Percentiles rank a stretch among this genome's conserved stretches.
Evolutionary conservation across 2,113 vertebrate genomes (phyloP).

Genomic region (Pedionomus torquatus): DNA sequence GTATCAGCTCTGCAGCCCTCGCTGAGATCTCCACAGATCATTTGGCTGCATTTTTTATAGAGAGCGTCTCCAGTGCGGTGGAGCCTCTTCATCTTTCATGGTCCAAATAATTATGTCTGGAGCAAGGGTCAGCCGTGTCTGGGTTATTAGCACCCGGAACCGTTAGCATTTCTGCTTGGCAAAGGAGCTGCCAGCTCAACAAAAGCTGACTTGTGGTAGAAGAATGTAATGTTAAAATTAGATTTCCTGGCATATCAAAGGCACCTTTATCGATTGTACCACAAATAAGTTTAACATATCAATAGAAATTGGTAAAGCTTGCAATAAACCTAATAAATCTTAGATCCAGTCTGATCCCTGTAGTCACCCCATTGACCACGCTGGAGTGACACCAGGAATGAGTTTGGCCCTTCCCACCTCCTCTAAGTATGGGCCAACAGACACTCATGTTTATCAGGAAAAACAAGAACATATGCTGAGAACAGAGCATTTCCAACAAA

Average conservation of each 20-base stretch:
- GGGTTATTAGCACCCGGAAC: neutral
- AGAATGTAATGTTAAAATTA: no score
- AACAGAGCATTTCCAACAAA: constrained; percentile 65
- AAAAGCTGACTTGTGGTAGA: no score
- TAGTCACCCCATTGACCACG: neutral
- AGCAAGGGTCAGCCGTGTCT: neutral
- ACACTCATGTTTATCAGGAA: constrained; percentile 60
- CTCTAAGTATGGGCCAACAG: constrained; percentile 51
- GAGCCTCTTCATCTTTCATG: neutral
- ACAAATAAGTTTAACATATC: neutral
- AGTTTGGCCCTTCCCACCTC: constrained; percentile 23
- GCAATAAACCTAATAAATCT: neutral
- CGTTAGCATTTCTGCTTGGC: neutral
- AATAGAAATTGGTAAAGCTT: neutral
- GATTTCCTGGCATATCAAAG: neutral
- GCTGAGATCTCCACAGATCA: neutral
- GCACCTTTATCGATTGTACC: neutral
- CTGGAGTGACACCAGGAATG: constrained; percentile 40
- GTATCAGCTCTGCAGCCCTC: neutral
- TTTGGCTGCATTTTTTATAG: neutral
- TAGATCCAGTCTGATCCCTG: neutral
- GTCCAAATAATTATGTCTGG: neutral
- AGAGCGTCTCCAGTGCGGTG: accelerated
- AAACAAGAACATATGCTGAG: constrained; percentile 76
- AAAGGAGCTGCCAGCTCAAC: neutral